Conservation (phyloP, 1,140 invertebrate species). For the Philaenus spumarius region DNA sequence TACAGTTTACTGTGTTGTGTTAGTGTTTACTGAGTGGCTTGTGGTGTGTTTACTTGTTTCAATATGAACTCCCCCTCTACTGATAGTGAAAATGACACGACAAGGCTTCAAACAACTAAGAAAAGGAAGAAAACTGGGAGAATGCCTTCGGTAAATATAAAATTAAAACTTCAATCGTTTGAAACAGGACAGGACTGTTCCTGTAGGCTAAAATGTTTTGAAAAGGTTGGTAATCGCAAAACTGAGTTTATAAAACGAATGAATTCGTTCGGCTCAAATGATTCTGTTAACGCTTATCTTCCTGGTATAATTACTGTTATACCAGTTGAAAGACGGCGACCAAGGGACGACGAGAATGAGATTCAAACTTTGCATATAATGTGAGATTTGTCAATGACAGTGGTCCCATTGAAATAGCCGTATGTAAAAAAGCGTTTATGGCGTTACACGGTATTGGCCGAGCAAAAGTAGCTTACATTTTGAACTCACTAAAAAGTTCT, state of each 20-base stretch:
- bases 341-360: slow-evolving; percentile 7
- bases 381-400: slow-evolving; percentile 8
- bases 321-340: slow-evolving; percentile 10
- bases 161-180: slow-evolving; percentile 10
- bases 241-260: slow-evolving; percentile 11
- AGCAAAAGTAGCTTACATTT: slow-evolving; percentile 11
- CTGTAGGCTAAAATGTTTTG: slow-evolving; percentile 15
- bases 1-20: slow-evolving; percentile 8
- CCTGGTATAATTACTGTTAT: slow-evolving; percentile 11
- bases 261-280: slow-evolving; percentile 9
- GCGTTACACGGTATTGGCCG: slow-evolving; percentile 6
- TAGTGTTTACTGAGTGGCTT: slow-evolving; percentile 6
- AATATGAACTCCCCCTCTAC: slow-evolving; percentile 6
- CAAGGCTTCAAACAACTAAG: slow-evolving; percentile 3
- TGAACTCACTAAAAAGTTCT: slow-evolving; percentile 12
- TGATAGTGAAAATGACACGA: slow-evolving; percentile 4
- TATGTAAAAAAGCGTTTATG: slow-evolving; percentile 17
- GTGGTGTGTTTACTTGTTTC: not conserved
- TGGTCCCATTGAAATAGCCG: slow-evolving; percentile 5
- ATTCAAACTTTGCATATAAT: slow-evolving; percentile 9
- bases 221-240: slow-evolving; percentile 1
- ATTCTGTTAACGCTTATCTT: slow-evolving; percentile 12
- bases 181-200: slow-evolving; percentile 11
- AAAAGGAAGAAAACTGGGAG: slow-evolving; percentile 20
- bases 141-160: slow-evolving; percentile 7